phyloP scores from a whole-genome alignment of 2,888 invertebrate genomes.

The Drosophila mayaguana region DNA sequence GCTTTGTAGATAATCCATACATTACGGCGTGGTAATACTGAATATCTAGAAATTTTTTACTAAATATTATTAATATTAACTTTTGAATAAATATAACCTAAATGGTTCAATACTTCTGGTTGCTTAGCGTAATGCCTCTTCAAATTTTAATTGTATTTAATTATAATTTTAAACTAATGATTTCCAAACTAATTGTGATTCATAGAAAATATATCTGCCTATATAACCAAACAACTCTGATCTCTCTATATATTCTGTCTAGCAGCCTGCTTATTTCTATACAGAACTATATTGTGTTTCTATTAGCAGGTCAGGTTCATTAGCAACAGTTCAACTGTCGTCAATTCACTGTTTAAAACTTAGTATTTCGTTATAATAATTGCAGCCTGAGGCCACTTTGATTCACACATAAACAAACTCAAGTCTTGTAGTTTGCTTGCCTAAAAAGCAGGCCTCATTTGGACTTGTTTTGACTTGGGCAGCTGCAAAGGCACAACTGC shows the following conservation, averaged over 20 bases:
- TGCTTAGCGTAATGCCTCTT: no score
- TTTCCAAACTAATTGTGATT: neutral
- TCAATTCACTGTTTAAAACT: slow-evolving; percentile 29
- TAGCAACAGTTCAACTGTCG: slow-evolving; percentile 19
- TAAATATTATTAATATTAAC: no score
- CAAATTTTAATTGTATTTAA: no score
- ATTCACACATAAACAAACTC: neutral
- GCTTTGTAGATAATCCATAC: no score
- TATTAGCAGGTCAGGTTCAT: slow-evolving; percentile 5
- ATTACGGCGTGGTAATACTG: neutral
- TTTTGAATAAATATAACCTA: no score
- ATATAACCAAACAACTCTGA: neutral
- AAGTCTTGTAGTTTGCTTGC: neutral
- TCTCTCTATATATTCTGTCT: neutral
- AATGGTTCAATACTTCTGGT: no score
- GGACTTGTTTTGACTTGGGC: slow-evolving; percentile 13
- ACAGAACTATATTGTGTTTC: neutral
- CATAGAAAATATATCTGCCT: neutral
- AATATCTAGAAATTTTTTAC: neutral
- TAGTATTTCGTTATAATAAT: slow-evolving; percentile 33
- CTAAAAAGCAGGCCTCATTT: slow-evolving; percentile 24
- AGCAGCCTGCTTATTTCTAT: neutral
- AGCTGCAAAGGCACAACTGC: neutral
- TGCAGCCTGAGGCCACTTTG: slow-evolving; percentile 17
- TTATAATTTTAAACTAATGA: no score